phyloP scores from a whole-genome alignment of 1,140 invertebrate species.

The Eriocheir sinensis region DNA sequence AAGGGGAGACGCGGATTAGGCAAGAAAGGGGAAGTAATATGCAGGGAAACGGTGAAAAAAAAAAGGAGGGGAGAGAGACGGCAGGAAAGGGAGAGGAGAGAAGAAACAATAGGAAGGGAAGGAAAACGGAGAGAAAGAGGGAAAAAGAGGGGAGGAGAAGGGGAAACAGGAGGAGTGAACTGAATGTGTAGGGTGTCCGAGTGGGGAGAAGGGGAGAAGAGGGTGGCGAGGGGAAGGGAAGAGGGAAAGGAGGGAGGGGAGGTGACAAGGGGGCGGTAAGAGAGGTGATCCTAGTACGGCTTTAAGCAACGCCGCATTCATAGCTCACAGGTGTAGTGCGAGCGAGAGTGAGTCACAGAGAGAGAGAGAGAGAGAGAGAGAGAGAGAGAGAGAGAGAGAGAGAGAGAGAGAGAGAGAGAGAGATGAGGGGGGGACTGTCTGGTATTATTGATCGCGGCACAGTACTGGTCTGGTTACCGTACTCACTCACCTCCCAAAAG shows the following conservation, averaged over 20 bases:
- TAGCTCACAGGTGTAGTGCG: no score
- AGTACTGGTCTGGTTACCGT: constrained; percentile 12
- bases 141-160: not conserved
- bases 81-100: not conserved
- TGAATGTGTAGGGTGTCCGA: not conserved
- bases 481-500: not conserved
- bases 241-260: not conserved
- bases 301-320: not conserved
- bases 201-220: not conserved
- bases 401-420: not conserved
- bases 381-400: no score
- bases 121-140: not conserved
- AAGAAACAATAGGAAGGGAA: not conserved
- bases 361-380: not conserved
- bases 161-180: not conserved
- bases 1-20: not conserved
- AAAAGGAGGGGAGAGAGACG: not conserved
- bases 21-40: not conserved
- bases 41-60: not conserved
- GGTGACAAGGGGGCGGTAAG: not conserved
- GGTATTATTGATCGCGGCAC: not conserved
- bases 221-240: not conserved
- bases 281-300: no score
- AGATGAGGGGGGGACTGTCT: not conserved
- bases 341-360: not conserved